Conservation (phyloP, 2,113 vertebrate species). For the Potamarius usumacintae region DNA sequence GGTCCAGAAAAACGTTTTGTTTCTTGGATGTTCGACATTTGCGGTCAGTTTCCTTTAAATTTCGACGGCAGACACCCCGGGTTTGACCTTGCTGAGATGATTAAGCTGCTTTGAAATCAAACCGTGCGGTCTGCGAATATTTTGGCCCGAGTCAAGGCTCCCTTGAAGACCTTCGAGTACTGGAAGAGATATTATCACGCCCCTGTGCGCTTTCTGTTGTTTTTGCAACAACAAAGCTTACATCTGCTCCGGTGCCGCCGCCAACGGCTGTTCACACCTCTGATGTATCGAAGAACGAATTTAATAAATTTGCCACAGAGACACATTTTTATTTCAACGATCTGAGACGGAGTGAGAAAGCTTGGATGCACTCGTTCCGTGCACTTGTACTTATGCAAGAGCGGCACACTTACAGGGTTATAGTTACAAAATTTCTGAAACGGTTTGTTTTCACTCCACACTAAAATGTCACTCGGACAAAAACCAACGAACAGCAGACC, state of each 20-base stretch:
- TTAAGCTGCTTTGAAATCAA: conserved; percentile 43
- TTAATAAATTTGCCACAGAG: conserved; percentile 43
- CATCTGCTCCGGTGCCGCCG: conserved; percentile 19
- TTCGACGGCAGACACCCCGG: conserved; percentile 29
- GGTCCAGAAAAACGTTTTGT: too few species aligned
- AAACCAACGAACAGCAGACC: conserved; percentile 8
- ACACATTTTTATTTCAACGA: conserved; percentile 36
- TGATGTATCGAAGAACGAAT: conserved; percentile 46
- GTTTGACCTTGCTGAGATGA: conserved; percentile 48
- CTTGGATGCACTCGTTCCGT: background rate
- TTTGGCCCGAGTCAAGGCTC: conserved; percentile 37
- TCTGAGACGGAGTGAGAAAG: conserved; percentile 11
- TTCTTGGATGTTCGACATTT: background rate
- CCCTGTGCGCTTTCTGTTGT: conserved; percentile 44
- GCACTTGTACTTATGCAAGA: conserved; percentile 27
- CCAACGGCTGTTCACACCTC: conserved; percentile 49
- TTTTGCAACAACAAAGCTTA: conserved; percentile 37
- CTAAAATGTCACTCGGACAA: background rate
- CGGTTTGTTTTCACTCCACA: background rate
- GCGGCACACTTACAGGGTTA: background rate
- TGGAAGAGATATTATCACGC: conserved; percentile 42
- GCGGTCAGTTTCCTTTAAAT: conserved; percentile 19
- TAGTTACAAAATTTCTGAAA: background rate
- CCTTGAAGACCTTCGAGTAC: conserved; percentile 34
- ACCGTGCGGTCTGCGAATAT: conserved; percentile 22